Evolutionary conservation across 1,140 invertebrate genomes (phyloP), one percentile per base, ranked within the genome.

Genomic region (Gryllus bimaculatus): DNA sequence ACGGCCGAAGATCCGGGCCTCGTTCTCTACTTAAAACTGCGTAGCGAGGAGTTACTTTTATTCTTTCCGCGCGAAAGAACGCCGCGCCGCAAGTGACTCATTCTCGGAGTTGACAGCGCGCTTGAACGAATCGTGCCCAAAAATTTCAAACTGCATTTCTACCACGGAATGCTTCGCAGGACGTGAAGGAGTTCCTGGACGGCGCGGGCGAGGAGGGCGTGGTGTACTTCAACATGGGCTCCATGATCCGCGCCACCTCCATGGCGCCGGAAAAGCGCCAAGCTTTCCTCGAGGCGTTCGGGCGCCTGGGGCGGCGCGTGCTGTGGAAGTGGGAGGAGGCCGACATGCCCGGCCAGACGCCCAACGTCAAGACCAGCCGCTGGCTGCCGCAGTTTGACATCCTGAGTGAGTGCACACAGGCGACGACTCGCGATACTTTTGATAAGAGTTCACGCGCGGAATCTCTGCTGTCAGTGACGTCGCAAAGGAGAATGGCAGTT

Each of bases 271-370:
- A 18, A 7, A 76, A 47, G 20, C 8, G 21, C 8, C 47, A 48
- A 6, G 26, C 73, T 2, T 76, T 75, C 47, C 47, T 75, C 39
- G 73, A 79, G n/a, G 75, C 48, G 8, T 75, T 76, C 54, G 8
- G 21, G 8, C 20, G 74, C 18, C 47, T 78, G 39, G 26, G 26
- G 15, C 21, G 79, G 20, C 47, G 54, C 8, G 86, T 93, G 0
- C 81, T 93, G 0, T 92, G 90, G 91, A 93, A 93, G 83, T 93
- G 88, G 86, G 91, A 92, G 83, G 87, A 87, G 7, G 87, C 89
- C 4, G 82, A 83, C 48, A 81, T 91, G 4, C 13, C 74, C 7
- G 79, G 76, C 7, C 21, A 54, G 48, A 82, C 83, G 13, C 73
- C 79, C 15, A 86, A 86, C 81, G 82, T 86, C 13, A 82, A 83